Base-by-base conservation (phyloP, 2,888 invertebrate genomes). In the Melinaea marsaeus region DNA sequence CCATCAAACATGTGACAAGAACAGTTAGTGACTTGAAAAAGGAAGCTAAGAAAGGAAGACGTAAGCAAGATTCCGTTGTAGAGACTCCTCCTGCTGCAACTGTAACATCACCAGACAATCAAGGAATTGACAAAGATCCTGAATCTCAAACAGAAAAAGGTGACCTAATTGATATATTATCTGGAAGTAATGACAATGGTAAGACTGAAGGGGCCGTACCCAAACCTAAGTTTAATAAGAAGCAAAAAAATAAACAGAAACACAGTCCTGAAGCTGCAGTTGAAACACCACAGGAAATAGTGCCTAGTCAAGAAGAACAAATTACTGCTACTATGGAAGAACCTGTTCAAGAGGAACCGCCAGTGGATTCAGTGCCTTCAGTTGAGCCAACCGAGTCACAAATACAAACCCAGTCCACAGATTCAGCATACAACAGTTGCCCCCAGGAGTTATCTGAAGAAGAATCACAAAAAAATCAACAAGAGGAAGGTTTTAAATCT, bases 401-500 rank as follows among this genome's bases (percentile, higher is more conserved):
- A 63, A 78, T 74, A 48, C 80, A 83, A 68, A 78, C 80, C 56
- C 88, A 86, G 58, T 86, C 87, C 61, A 84, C 85, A 61, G 89
- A 89, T 74, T 88, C 88, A 33, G 88, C 86, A 46, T 88, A 89
- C 66, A 88, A 88, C 67, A 88, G 87, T 70, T 88, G 91, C 74
- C 88, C 87, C 1, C 86, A 87, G 78, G 91, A 91, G 66, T 81
- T 84, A 66, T 84, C 78, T 66, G 89, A 89, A 65, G 89, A 90
- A 66, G 90, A 90, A 61, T 72, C 76, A 59, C 83, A 79, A 42
- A 88, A 79, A 81, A 79, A 74, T 76, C 79, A 72, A 72, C 90
- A 78, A 75, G 87, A 84, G 78, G 90, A 84, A 79, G 80, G 86
- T n/a, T 91, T 92, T 68, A 88, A 86, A 77, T 89, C 85, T 65